Conservation (phyloP, 2,797 vertebrate species). For the Pyrocephalus nanus region DNA sequence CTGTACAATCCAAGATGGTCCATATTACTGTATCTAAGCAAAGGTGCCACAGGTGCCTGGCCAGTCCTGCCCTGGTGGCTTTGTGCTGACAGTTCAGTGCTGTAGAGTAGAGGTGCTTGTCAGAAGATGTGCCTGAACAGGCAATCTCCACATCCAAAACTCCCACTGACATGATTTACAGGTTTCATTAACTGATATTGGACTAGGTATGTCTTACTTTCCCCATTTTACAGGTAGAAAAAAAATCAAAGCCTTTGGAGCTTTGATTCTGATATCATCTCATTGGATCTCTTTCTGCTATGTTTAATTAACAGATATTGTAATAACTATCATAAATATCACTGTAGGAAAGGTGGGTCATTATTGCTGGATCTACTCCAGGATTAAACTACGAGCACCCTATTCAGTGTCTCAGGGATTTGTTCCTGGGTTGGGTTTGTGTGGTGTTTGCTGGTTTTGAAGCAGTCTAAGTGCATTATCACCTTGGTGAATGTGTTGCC, state of each 20-base stretch:
- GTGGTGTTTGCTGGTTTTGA: neutral
- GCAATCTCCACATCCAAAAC: too few species aligned
- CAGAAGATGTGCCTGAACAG: neutral
- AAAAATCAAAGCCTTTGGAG: neutral
- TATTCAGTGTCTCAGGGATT: neutral
- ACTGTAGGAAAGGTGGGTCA: neutral
- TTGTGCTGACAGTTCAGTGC: neutral
- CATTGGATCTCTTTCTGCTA: neutral
- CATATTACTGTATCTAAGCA: neutral
- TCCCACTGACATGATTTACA: neutral
- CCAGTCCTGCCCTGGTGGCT: neutral
- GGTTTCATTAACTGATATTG: neutral
- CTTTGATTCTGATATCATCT: neutral
- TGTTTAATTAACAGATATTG: neutral
- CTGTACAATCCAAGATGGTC: neutral
- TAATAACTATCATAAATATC: neutral
- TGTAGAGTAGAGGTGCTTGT: neutral
- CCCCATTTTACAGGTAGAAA: neutral
- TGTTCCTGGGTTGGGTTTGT: neutral
- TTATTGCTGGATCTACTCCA: neutral
- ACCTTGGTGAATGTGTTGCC: neutral
- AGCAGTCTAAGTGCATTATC: neutral
- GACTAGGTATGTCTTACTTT: neutral
- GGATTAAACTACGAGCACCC: neutral
- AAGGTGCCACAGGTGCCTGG: neutral